These are phyloP conservation scores for Cinara cedri DNA, from an alignment of 2,888 invertebrate species.

Conservation along the genomic window DNA sequence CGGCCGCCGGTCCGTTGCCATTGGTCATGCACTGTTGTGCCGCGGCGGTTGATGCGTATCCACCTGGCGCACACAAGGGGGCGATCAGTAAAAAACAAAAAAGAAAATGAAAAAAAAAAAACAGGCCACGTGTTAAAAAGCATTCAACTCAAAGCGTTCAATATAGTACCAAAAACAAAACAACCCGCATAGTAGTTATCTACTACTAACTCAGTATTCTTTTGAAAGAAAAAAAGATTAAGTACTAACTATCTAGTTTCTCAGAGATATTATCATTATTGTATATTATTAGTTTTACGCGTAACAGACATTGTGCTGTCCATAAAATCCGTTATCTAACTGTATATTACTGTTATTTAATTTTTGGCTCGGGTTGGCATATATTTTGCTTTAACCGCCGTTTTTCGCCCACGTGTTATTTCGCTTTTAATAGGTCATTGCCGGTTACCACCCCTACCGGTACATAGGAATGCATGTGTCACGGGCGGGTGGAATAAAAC, in stretches of 20 bases:
- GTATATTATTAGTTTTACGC: no score
- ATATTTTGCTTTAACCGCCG: not conserved
- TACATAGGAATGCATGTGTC: not conserved
- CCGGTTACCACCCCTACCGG: not conserved
- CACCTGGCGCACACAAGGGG: slow-evolving; percentile 55
- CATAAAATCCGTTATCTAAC: no score
- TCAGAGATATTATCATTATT: no score
- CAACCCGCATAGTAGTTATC: no score
- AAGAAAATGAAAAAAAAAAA: not conserved
- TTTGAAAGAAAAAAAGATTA: no score
- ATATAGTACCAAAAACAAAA: no score
- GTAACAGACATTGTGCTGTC: no score
- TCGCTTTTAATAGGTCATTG: slow-evolving; percentile 26
- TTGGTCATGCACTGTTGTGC: slow-evolving; percentile 54
- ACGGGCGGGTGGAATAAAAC: not conserved
- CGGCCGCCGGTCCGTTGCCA: slow-evolving; percentile 45
- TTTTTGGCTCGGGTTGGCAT: not conserved
- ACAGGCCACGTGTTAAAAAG: not conserved
- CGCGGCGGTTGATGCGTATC: slow-evolving; percentile 47
- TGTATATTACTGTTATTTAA: not conserved
- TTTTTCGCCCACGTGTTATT: slow-evolving; percentile 7
- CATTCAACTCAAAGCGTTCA: no score
- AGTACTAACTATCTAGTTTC: no score
- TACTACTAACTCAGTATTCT: no score
- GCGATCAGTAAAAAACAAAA: slow-evolving; percentile 34